A percentile compares a stretch with the other conserved stretches of the same genome.
Evolutionary conservation across 2,888 invertebrate species (phyloP).

Genomic region (Sinhomidia bicolor): DNA sequence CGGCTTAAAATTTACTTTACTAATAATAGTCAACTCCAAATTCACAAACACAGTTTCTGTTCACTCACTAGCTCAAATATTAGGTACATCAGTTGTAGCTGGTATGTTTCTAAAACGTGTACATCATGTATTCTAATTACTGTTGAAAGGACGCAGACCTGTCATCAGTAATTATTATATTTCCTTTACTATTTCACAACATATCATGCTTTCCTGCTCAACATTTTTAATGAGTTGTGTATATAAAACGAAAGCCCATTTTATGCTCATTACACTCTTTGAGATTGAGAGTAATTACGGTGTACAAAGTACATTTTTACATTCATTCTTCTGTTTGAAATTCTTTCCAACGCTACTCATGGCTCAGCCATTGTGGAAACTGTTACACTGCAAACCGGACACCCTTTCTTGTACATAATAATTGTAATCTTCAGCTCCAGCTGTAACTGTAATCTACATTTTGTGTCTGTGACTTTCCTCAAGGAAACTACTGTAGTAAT

Average conservation of each 20-base stretch:
- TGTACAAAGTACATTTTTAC: not conserved
- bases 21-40: not conserved
- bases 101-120: constrained; percentile 32
- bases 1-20: not conserved
- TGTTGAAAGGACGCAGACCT: not conserved
- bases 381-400: not conserved
- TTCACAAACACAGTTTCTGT: constrained; percentile 44
- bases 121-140: not conserved
- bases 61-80: constrained; percentile 69
- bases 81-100: constrained; percentile 71
- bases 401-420: not conserved
- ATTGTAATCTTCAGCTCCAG: constrained; percentile 22
- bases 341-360: not conserved
- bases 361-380: constrained; percentile 18
- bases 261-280: no score
- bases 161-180: not conserved
- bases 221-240: not conserved
- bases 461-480: not conserved
- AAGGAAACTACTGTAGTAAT: not conserved
- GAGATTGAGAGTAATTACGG: no score
- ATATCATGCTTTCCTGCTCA: not conserved
- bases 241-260: not conserved
- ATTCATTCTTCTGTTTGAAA: not conserved
- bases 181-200: not conserved
- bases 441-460: not conserved